phyloP scores from a whole-genome alignment of 2,888 invertebrate genomes.

The Macropis europaea region DNA sequence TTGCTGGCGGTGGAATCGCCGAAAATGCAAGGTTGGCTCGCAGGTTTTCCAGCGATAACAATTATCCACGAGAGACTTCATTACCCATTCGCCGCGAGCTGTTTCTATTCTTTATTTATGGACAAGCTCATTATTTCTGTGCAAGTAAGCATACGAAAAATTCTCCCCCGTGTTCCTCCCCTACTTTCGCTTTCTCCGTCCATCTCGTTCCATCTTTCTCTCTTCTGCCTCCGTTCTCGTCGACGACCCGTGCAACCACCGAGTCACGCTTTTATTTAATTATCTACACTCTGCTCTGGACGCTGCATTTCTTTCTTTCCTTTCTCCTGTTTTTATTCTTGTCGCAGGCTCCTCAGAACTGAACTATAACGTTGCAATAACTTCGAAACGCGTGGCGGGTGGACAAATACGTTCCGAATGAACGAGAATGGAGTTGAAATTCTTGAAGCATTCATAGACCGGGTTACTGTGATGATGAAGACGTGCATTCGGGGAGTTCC shows the following conservation, averaged over 20 bases:
- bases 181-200: constrained; percentile 21
- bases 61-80: constrained; percentile 78
- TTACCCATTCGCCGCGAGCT: constrained; percentile 76
- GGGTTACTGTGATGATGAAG: too few relatives aligned
- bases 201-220: constrained; percentile 27
- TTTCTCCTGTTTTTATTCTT: not conserved
- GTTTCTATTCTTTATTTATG: constrained; percentile 78
- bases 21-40: constrained; percentile 64
- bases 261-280: constrained; percentile 62
- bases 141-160: constrained; percentile 79
- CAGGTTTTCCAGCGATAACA: constrained; percentile 74
- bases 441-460: too few relatives aligned
- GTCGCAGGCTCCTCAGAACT: too few relatives aligned
- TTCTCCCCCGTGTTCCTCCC: constrained; percentile 63
- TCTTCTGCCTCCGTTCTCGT: constrained; percentile 5
- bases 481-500: too few relatives aligned
- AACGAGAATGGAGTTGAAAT: too few relatives aligned
- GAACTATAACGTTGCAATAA: too few relatives aligned
- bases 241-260: constrained; percentile 30
- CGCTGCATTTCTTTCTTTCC: not conserved
- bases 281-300: constrained; percentile 46
- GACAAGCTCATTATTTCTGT: constrained; percentile 79
- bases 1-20: constrained; percentile 55
- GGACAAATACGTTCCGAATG: too few relatives aligned
- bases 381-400: too few relatives aligned